Base-by-base conservation (phyloP, 2,888 invertebrate genomes). In the Drosophila infuscata region DNA sequence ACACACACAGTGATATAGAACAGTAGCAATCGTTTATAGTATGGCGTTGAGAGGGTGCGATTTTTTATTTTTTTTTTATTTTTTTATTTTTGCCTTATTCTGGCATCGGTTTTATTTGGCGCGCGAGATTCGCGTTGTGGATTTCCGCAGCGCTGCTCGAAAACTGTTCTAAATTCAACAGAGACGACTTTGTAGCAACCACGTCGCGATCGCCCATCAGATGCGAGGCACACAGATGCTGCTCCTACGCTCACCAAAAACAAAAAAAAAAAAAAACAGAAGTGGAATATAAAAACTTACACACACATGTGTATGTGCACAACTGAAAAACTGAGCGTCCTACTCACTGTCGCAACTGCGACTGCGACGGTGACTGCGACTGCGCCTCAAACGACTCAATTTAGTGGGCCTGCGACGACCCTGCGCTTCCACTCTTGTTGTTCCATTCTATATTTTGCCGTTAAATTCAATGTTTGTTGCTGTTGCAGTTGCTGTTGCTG, bases 91-190 rank as follows among this genome's bases (percentile, higher is more conserved):
- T 46, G 20, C 20, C 20, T 25, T 66, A 63, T 65, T 79, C 33
- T 59, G 32, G 66, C 74, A 79, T 68, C 61, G 54, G 12, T n/a
- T 29, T 29, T 54, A 54, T 36, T 57, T 69, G 32, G 36, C 59
- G 71, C 74, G 74, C 59, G 60, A 56, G 70, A 30, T 77, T 53
- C 64, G 60, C 77, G 78, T 49, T 75, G 75, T 74, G 70, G 79
- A 72, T 85, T 75, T 85, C 71, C 73, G 68, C 75, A 81, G 79
- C 54, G 81, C 66, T 49, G 61, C 62, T 57, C 66, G 88, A 77
- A 77, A 77, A 85, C 76, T 85, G 88, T 83, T 88, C 87, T 82
- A 83, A 83, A 81, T 83, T 72, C 79, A 76, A 67, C 72, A 62
- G 78, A 78, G 79, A 72, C 68, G 70, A 79, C 76, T 81, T 83